Conservation (phyloP, 2,113 vertebrate species). For the Charadrius vociferus region DNA sequence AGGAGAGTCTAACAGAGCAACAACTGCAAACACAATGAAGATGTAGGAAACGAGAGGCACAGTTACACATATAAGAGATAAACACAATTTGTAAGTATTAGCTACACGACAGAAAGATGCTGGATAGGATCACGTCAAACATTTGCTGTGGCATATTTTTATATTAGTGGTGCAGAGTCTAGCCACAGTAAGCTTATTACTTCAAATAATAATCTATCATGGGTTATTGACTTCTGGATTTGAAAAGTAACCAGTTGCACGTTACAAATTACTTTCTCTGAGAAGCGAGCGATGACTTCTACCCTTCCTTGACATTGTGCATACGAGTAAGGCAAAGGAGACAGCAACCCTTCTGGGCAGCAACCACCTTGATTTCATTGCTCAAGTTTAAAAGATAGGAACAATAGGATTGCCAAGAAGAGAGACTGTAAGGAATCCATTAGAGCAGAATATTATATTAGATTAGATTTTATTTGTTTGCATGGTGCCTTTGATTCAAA, state of each 20-base stretch:
- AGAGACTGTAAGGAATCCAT: slow-evolving; percentile 59
- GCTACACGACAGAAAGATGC: not conserved
- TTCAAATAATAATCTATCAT: slow-evolving; percentile 20
- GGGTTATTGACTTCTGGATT: not conserved
- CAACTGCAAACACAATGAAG: not conserved
- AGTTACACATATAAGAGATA: not conserved
- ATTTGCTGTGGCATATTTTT: not conserved
- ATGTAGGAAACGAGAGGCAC: not conserved
- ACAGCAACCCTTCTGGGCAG: not conserved
- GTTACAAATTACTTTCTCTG: not conserved
- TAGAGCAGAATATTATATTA: slow-evolving; percentile 47
- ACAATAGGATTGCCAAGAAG: slow-evolving; percentile 30
- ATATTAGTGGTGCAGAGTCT: slow-evolving; percentile 10
- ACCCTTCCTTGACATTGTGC: not conserved
- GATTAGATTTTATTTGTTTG: slow-evolving; percentile 62
- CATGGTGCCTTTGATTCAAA: slow-evolving; percentile 57
- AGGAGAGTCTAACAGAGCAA: not conserved
- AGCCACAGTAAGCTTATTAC: slow-evolving; percentile 41
- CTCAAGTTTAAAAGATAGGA: slow-evolving; percentile 17
- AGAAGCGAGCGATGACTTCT: not conserved
- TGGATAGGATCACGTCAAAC: slow-evolving; percentile 46
- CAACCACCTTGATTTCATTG: slow-evolving; percentile 13
- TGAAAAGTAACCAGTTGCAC: not conserved
- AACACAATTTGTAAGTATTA: slow-evolving; percentile 38
- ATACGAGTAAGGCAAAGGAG: not conserved